phyloP scores from a whole-genome alignment of 2,888 invertebrate genomes.

The Cosmia trapezina region DNA sequence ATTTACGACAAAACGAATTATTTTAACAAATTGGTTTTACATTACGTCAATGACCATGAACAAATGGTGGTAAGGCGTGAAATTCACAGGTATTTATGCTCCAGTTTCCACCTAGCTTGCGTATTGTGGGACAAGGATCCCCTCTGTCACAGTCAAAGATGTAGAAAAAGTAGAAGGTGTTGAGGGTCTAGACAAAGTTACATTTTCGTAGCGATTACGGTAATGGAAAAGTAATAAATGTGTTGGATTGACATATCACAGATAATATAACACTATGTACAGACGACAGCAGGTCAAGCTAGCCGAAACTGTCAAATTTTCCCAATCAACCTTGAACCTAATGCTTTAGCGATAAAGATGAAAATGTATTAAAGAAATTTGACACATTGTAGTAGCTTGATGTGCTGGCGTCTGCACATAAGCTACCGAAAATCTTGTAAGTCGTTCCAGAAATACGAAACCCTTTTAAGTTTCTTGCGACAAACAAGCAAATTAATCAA shows the following conservation, averaged over 20 bases:
- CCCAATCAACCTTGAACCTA: too few species aligned
- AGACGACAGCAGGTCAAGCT: too few species aligned
- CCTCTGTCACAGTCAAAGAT: conserved; percentile 27
- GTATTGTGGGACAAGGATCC: conserved; percentile 8
- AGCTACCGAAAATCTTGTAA: background rate
- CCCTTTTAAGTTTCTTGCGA: background rate
- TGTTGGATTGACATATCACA: background rate
- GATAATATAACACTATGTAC: too few species aligned
- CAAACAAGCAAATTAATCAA: background rate
- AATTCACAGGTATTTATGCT: conserved; percentile 13
- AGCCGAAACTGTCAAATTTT: too few species aligned
- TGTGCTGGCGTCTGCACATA: too few species aligned
- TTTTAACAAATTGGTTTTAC: conserved; percentile 1
- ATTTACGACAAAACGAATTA: background rate
- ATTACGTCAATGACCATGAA: conserved; percentile 4
- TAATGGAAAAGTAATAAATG: background rate
- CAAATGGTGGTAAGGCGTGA: conserved; percentile 14
- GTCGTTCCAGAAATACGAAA: background rate
- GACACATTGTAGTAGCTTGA: too few species aligned
- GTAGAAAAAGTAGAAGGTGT: conserved; percentile 9
- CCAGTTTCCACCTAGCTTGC: conserved; percentile 20
- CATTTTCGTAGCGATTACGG: background rate
- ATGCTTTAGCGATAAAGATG: too few species aligned
- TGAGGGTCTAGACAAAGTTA: background rate
- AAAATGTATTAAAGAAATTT: too few species aligned